Conservation (phyloP, 2,888 invertebrate genomes). For the Ectemnius cavifrons region DNA sequence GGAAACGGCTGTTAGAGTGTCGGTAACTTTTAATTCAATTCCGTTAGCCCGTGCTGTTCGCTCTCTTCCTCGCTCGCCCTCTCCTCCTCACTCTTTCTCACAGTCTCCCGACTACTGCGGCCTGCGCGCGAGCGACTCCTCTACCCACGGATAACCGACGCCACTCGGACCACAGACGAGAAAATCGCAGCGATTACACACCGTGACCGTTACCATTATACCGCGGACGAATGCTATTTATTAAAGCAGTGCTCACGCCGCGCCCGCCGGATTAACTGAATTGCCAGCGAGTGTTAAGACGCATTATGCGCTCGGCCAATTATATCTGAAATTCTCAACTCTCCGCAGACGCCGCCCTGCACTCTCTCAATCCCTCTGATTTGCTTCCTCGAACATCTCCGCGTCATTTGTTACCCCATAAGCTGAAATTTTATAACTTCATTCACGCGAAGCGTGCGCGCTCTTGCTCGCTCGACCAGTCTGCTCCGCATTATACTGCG, state of each 20-base stretch:
- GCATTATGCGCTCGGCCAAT: constrained; percentile 51
- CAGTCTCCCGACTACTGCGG: constrained; percentile 20
- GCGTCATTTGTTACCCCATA: no score
- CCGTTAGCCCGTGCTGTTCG: constrained; percentile 36
- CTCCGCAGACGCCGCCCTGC: not conserved
- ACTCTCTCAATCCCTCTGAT: not conserved
- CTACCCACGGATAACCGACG: constrained; percentile 42
- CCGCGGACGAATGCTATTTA: constrained; percentile 61
- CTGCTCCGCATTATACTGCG: no score
- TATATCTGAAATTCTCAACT: constrained; percentile 49
- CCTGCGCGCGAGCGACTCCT: constrained; percentile 5
- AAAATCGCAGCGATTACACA: constrained; percentile 61
- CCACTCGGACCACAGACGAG: constrained; percentile 51
- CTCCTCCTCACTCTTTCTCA: no score
- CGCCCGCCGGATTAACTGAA: constrained; percentile 43
- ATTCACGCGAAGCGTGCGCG: no score
- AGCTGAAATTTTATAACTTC: no score
- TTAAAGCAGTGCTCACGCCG: constrained; percentile 46
- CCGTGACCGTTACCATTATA: constrained; percentile 63
- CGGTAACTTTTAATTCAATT: constrained; percentile 63
- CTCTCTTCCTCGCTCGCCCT: no score
- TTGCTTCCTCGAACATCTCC: no score
- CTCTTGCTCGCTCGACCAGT: no score
- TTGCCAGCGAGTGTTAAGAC: constrained; percentile 42
- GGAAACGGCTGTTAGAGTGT: constrained; percentile 44